Base-by-base conservation (phyloP, 2,888 invertebrate genomes). In the Dendrolimus houi region DNA sequence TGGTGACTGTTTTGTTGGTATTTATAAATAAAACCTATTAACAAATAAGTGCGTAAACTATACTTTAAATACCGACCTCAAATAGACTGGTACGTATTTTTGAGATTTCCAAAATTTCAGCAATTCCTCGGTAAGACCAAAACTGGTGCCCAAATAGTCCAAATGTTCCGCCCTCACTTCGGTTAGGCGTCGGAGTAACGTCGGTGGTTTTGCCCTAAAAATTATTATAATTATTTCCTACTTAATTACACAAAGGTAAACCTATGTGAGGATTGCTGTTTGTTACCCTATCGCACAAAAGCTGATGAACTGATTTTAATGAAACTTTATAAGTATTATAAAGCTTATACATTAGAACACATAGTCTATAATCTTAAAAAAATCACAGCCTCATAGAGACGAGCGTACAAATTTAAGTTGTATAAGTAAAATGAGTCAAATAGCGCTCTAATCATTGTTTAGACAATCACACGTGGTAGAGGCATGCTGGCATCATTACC, bases 81-180 rank as follows among this genome's bases (percentile, higher is more conserved):
- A 80, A 87, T 99, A 99, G 9, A 98, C 96, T 0, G 99, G 99
- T 55, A 96, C 93, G 79, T 95, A 99, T 64, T 92, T 92, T 71
- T 91, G 87, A 3, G 87, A 92, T 65, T 93, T 93, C 99, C 99
- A 99, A 85, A 99, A 98, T 85, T 96, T 98, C 53, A 98, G 87
- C n/a, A 99, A 87, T 0, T 94, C 93, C 61, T 94, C 93, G 0
- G 99, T 99, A 10, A 99, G 87, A 0, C 99, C 99, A 77, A 94
- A 99, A 0, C 98, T 97, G 2, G 98, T 98, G 8, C 99, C 99
- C 41, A 99, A 78, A 73, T 99, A 99, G 83, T 99, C 96, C 58
- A 99, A 88, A 60, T 92, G 92, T 77, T 98, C 98, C 0, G 98
- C 95, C 12, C 83, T 88, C 59, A 99, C 92, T 84, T 99, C 98